Percentiles rank a stretch among this genome's conserved stretches.
These are phyloP conservation scores for Aplidium turbinatum DNA, from an alignment of 23 tunicate genomes.

Conservation along the genomic window DNA sequence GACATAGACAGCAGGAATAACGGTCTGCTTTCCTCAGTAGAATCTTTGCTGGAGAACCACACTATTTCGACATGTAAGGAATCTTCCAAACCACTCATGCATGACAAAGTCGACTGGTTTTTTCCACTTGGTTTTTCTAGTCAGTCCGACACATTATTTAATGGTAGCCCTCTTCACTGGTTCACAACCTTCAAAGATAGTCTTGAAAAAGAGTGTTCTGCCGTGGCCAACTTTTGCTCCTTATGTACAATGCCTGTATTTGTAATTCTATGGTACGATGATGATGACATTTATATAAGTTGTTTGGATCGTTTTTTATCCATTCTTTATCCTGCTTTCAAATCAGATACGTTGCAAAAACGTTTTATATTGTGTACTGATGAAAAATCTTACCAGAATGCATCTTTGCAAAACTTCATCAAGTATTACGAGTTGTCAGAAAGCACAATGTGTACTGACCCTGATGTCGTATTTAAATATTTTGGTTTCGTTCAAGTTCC, in stretches of 20 bases:
- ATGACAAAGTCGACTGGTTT: conserved; percentile 10
- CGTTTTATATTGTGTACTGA: background rate
- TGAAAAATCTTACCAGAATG: background rate
- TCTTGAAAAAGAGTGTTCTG: background rate
- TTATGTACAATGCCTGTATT: background rate
- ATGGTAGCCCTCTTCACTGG: conserved; percentile 1
- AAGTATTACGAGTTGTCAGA: background rate
- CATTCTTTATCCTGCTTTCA: background rate
- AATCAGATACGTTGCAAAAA: background rate
- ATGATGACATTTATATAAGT: background rate
- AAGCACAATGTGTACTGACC: background rate
- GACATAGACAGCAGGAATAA: conserved; percentile 40
- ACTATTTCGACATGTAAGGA: too few relatives aligned
- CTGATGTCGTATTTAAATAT: conserved; percentile 1
- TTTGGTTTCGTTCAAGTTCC: background rate
- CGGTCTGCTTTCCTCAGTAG: conserved; percentile 20
- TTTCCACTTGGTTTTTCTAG: conserved; percentile 1
- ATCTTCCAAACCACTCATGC: background rate
- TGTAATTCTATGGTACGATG: conserved; percentile 18
- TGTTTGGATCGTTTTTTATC: conserved; percentile 14
- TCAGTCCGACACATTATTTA: background rate
- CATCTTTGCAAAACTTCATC: background rate
- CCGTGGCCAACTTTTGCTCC: background rate
- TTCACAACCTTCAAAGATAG: background rate
- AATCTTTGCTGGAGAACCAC: too few relatives aligned